Evolutionary conservation across 2,113 vertebrate species (phyloP).

Genomic region (Alligator sinensis): DNA sequence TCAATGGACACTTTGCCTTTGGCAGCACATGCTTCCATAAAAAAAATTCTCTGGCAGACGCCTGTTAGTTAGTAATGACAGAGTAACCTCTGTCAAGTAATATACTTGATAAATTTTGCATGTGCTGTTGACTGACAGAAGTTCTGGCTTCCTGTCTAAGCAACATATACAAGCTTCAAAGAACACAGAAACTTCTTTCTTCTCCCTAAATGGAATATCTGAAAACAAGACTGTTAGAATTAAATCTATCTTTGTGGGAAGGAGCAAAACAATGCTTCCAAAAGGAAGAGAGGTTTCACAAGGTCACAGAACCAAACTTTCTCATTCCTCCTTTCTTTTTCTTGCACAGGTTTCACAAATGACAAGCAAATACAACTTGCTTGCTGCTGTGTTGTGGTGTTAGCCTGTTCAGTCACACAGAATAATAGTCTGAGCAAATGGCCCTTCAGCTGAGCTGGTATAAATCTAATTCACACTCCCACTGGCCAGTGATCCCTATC

Average conservation of each 20-base stretch:
- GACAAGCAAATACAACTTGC: neutral
- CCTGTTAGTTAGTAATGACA: slow-evolving; percentile 77
- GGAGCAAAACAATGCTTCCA: slow-evolving; percentile 27
- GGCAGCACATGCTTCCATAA: slow-evolving; percentile 76
- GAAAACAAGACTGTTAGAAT: slow-evolving; percentile 24
- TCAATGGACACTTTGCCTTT: slow-evolving; percentile 80
- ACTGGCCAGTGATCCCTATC: neutral
- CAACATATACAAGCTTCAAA: slow-evolving; percentile 66
- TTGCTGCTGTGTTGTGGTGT: neutral
- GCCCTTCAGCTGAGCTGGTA: neutral
- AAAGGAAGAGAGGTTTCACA: neutral
- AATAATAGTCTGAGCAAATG: neutral
- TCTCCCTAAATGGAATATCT: slow-evolving; percentile 28
- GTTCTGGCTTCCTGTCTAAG: slow-evolving; percentile 68
- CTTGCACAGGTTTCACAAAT: slow-evolving; percentile 48
- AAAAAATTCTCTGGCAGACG: slow-evolving; percentile 74
- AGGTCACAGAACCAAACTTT: slow-evolving; percentile 9
- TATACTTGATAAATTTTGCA: slow-evolving; percentile 82
- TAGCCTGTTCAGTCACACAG: accelerated
- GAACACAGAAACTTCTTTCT: slow-evolving; percentile 69
- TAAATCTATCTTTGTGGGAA: slow-evolving; percentile 25
- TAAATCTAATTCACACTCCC: neutral
- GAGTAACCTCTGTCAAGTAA: slow-evolving; percentile 80
- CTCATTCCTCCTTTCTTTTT: slow-evolving; percentile 18
- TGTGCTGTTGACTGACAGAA: slow-evolving; percentile 80